phyloP scores from a whole-genome alignment of 23 tunicate species.

The Corella eumyota region DNA sequence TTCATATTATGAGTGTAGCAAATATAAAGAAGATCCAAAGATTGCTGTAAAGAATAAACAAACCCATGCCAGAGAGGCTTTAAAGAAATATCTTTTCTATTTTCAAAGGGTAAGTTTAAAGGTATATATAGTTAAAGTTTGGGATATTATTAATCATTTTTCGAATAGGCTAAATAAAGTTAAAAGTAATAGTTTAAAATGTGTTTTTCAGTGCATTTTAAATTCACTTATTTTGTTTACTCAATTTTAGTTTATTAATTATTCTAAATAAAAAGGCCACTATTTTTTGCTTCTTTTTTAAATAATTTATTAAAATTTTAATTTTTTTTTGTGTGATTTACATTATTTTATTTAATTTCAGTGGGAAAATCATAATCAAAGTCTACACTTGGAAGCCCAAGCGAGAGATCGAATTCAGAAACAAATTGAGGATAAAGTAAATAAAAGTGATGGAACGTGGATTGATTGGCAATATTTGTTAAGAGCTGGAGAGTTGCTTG shows the following conservation, averaged over 20 bases:
- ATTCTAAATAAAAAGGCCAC: too few species aligned
- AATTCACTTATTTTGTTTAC: too few species aligned
- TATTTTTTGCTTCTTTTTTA: too few species aligned
- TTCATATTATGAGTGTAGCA: conserved; percentile 81
- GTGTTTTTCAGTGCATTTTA: too few species aligned
- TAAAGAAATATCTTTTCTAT: conserved; percentile 80
- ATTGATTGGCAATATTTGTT: conserved; percentile 94
- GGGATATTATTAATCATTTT: too few species aligned
- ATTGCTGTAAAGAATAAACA: conserved; percentile 37
- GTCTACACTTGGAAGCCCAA: conserved; percentile 56
- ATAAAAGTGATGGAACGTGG: conserved; percentile 68
- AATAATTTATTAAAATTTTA: too few species aligned
- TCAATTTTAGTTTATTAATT: too few species aligned
- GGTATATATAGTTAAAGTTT: too few species aligned
- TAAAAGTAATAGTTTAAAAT: too few species aligned
- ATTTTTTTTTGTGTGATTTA: too few species aligned
- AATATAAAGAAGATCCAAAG: conserved; percentile 54
- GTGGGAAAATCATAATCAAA: conserved; percentile 93
- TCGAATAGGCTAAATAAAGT: too few species aligned
- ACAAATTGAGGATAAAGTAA: conserved; percentile 82
- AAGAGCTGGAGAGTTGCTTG: conserved; percentile 83
- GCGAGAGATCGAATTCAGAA: conserved; percentile 54
- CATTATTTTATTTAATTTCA: conserved; percentile 18
- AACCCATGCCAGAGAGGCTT: conserved; percentile 68
- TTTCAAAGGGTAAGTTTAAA: conserved; percentile 52